Base-by-base conservation (phyloP, 1,140 invertebrate species). In the Tyrophagus putrescentiae region DNA sequence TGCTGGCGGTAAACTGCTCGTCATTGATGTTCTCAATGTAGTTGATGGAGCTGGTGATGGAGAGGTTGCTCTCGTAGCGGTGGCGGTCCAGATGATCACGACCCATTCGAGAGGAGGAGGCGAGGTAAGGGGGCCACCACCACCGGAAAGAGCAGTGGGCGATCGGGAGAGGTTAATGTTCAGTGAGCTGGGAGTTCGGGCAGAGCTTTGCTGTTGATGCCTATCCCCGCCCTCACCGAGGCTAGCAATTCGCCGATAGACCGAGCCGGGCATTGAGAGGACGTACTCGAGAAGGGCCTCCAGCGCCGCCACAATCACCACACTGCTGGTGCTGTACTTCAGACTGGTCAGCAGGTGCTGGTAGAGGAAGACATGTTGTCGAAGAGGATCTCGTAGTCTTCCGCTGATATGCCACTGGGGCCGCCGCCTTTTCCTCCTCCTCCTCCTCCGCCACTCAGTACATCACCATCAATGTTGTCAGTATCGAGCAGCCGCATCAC, bases 221-320 rank as follows among this genome's bases (percentile, higher is more conserved):
- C 68, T 73, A 57, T 62, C 75, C 66, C 80, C 75, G 45, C 78
- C 78, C 67, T 76, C 28, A 31, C 25, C 67, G 61, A 75, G 67
- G 60, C 76, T 75, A 21, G 81, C 66, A 9, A 91, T 70, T 28
- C 78, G 72, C 11, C 70, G 64, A 28, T 80, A 70, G 6, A 88
- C 72, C 7, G 76, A 70, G n/a, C 77, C 72, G 21, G 77, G 78
- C 9, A 81, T 78, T 61, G 77, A 77, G 53, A 80, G 79, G 0
- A 93, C 69, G 3, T 91, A 67, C 60, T 84, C 79, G 50, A 80
- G 80, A 13, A 91, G 72, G 28, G 84, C 83, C 73, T 93, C 88
- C 64, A 92, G 73, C 21, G 84, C 77, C 6, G 84, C 78, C 63
- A 86, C 87, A 31, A 56, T 60, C 54, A 87, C 78, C n/a, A 88